phyloP scores from a whole-genome alignment of 2,113 vertebrate species.

The Macrotus californicus region DNA sequence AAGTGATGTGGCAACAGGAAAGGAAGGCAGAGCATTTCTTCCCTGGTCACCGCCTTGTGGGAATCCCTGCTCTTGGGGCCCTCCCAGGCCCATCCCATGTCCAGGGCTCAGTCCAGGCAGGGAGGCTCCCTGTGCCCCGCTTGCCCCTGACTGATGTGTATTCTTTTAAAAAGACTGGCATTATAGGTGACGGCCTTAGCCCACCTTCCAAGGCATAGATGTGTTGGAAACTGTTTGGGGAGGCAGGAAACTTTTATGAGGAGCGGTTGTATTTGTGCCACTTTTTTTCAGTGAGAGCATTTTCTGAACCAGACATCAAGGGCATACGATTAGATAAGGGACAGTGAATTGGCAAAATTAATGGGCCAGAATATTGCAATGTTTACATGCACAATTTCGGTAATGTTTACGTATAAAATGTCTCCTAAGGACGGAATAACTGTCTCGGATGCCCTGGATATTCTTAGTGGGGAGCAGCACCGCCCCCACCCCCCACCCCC shows the following conservation, averaged over 20 bases:
- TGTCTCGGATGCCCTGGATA: background rate
- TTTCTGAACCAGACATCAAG: background rate
- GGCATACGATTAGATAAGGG: background rate
- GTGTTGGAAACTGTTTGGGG: background rate
- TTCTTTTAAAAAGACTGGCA: background rate
- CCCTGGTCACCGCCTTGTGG: background rate
- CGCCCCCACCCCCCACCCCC: background rate
- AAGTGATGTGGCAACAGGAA: background rate
- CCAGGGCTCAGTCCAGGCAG: background rate
- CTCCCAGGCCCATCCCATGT: background rate
- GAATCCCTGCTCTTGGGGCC: background rate
- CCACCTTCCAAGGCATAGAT: background rate
- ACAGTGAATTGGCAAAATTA: background rate
- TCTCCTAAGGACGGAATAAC: background rate
- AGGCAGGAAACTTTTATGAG: background rate
- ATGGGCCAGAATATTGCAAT: background rate
- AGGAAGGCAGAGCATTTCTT: background rate
- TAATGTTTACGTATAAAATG: background rate
- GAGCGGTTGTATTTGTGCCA: background rate
- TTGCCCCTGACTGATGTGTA: too few species aligned
- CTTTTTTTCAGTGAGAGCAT: background rate
- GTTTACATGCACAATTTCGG: background rate
- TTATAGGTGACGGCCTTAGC: background rate
- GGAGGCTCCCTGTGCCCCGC: background rate
- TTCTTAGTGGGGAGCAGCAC: background rate